Conservation (phyloP, 1,140 invertebrate genomes). For the Lerema accius region DNA sequence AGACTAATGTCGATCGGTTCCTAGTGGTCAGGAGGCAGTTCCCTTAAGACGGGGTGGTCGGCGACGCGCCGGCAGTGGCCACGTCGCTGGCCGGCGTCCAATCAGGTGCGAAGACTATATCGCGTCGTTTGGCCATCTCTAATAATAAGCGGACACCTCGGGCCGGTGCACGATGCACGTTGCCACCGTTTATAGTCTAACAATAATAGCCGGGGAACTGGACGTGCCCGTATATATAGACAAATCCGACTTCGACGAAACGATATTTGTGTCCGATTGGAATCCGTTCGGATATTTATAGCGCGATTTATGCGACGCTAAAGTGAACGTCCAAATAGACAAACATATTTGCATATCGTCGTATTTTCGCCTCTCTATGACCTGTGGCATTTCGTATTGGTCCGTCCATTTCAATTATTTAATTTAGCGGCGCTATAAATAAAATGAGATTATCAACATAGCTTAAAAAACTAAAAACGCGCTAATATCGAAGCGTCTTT, state of each 20-base stretch:
- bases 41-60: neutral
- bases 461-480: too few relatives aligned
- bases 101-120: constrained; percentile 64
- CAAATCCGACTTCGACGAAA: constrained; percentile 23
- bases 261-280: constrained; percentile 35
- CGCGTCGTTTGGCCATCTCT: constrained; percentile 63
- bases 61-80: neutral
- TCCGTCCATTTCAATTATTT: too few relatives aligned
- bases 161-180: constrained; percentile 40
- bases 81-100: constrained; percentile 57
- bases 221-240: constrained; percentile 30
- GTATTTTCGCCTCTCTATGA: too few relatives aligned
- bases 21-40: neutral
- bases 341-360: neutral
- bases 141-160: constrained; percentile 50
- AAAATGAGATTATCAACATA: too few relatives aligned
- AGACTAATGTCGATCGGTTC: too few relatives aligned
- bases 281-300: constrained; percentile 16
- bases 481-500: too few relatives aligned
- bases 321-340: constrained; percentile 5
- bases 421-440: too few relatives aligned
- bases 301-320: neutral
- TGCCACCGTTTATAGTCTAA: constrained; percentile 62
- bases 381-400: neutral
- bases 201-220: constrained; percentile 64